phyloP scores from a whole-genome alignment of 2,797 vertebrate genomes.

The Aeoliscus strigatus region DNA sequence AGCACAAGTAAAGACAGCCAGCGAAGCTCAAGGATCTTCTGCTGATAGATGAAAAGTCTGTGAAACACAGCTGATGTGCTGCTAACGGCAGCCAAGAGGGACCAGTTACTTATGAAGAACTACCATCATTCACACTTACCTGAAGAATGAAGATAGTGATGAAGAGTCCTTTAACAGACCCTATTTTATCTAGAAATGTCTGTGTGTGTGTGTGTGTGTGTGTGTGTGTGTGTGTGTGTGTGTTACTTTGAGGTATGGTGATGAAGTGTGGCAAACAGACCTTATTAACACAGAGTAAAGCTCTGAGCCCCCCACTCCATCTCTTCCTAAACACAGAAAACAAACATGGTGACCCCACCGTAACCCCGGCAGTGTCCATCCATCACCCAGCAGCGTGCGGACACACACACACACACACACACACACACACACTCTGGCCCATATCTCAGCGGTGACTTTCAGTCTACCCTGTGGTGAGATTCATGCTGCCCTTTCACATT shows the following conservation, averaged over 20 bases:
- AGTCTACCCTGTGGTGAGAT: conserved; percentile 50
- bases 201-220: conserved; percentile 4
- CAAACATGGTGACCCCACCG: conserved; percentile 68
- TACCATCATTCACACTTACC: conserved; percentile 49
- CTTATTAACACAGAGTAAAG: conserved; percentile 62
- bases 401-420: conserved; percentile 15
- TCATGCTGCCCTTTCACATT: conserved; percentile 55
- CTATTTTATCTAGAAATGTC: conserved; percentile 18
- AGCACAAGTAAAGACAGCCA: background rate
- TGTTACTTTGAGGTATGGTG: conserved; percentile 60
- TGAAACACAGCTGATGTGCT: conserved; percentile 24
- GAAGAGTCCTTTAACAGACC: conserved; percentile 43
- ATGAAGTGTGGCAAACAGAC: conserved; percentile 69
- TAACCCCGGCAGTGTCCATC: conserved; percentile 68
- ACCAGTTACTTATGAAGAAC: conserved; percentile 53
- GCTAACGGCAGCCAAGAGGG: conserved; percentile 45
- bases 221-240: conserved; percentile 7
- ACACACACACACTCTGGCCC: conserved; percentile 15
- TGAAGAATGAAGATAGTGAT: conserved; percentile 47
- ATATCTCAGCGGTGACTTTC: conserved; percentile 47
- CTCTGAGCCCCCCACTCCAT: conserved; percentile 43
- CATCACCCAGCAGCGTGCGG: too few species aligned
- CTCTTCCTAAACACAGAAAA: conserved; percentile 66
- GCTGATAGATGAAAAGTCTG: conserved; percentile 45
- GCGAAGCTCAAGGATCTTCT: conserved; percentile 34